Evolutionary conservation across 2,797 vertebrate genomes (phyloP), one percentile per base, ranked within the genome.

Genomic region (Glossophaga mutica): DNA sequence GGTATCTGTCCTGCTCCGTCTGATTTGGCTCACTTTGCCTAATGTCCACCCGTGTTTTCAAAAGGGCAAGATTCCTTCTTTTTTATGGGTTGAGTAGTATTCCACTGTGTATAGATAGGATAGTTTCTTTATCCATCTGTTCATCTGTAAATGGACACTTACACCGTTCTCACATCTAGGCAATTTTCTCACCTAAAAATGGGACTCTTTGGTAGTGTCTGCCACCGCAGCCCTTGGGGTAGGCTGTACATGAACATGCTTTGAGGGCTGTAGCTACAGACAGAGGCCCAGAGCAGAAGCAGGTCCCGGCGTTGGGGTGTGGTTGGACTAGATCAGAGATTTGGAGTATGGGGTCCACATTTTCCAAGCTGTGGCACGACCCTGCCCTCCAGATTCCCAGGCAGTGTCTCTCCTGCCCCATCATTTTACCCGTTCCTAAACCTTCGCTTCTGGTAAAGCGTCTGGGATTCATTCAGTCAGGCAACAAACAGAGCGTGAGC

Each of bases 181-280:
- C 7, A 9, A 9, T 84, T 59, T 93, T 46, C 55, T 85, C 34
- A 37, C 71, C 65, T 88, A 71, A 52, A 87, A 78, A 76, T 6
- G 89, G 52, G 32, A 32, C 73, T 62, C 8, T 65, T 48, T 37
- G 67, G 29, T 52, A 9, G 62, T 9, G 6, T 21, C 21, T 29
- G 19, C 65, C n/a, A 55, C n/a, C 0, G 0, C 15, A 57, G 71
- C 21, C 24, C 39, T 9, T 8, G 29, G 9, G 29, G 0, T 32
- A 29, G 42, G 73, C 29, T 34, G 52, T 46, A 16, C 4, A 9
- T 1, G 24, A 26, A n/a, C 11, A 32, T 1, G 11, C 19, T 46
- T 74, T 14, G 19, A 50, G 24, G 57, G 68, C 29, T 74, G n/a
- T 62, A 21, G 16, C 37, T 26, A 1, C n/a, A 93, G 52, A 39